A percentile compares a stretch with the other conserved stretches of the same genome.
phyloP scores from a whole-genome alignment of 1,140 invertebrate species.

The Lordiphosa mommai region DNA sequence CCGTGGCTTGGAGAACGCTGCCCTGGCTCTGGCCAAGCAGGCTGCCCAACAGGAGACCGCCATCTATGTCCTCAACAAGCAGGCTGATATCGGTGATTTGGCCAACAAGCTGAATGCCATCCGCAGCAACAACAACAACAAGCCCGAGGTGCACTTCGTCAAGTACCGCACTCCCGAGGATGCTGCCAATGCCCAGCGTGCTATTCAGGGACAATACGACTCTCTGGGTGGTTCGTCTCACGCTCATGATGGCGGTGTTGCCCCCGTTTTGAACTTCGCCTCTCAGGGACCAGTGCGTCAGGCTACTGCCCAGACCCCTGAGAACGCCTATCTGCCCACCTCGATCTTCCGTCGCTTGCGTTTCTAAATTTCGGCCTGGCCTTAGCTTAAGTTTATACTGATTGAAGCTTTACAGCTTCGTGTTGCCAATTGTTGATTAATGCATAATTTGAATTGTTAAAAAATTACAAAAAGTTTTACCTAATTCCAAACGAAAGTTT shows the following conservation, averaged over 20 bases:
- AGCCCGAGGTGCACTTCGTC: conserved; percentile 69
- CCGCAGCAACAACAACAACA: conserved; percentile 48
- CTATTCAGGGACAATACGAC: conserved; percentile 64
- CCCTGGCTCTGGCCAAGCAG: conserved; percentile 57
- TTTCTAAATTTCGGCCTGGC: conserved; percentile 20
- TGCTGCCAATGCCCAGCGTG: conserved; percentile 61
- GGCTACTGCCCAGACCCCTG: conserved; percentile 42
- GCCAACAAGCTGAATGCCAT: conserved; percentile 53
- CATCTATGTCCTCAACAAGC: conserved; percentile 68
- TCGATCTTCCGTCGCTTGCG: conserved; percentile 70
- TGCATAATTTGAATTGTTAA: conserved; percentile 16
- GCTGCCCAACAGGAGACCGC: conserved; percentile 64
- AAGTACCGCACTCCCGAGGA: conserved; percentile 68
- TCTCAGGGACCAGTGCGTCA: conserved; percentile 50
- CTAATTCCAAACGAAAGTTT: conserved; percentile 5
- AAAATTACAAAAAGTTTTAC: no score
- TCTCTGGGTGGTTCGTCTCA: conserved; percentile 47
- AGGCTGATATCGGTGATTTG: conserved; percentile 60
- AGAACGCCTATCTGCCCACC: conserved; percentile 60
- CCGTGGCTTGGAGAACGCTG: conserved; percentile 61
- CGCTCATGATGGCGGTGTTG: conserved; percentile 57
- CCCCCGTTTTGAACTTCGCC: conserved; percentile 61
- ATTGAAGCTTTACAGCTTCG: conserved; percentile 21
- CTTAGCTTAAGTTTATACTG: conserved; percentile 20
- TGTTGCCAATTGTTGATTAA: conserved; percentile 64